These are phyloP conservation scores for Phthorimaea operculella DNA, from an alignment of 1,140 invertebrate genomes.

Conservation along the genomic window DNA sequence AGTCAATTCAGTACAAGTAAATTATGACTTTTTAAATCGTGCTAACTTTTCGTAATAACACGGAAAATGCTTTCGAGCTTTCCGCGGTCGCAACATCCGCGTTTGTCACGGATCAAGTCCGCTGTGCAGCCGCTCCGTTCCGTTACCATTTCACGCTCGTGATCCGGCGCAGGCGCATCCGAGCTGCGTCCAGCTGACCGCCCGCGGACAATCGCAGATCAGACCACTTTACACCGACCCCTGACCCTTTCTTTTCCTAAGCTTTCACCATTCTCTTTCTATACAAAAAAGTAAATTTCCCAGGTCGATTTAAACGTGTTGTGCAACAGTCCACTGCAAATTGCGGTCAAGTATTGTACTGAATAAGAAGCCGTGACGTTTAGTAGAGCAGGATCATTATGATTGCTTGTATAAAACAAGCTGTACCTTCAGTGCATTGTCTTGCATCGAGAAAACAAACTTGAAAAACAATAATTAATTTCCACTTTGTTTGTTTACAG, in stretches of 20 bases:
- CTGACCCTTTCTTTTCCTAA: not conserved
- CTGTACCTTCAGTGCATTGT: constrained; percentile 7
- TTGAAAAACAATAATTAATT: constrained; percentile 13
- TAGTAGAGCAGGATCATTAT: not conserved
- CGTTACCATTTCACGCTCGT: constrained; percentile 16
- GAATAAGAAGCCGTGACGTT: constrained; percentile 23
- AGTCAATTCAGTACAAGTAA: too few species aligned
- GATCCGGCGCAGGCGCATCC: constrained; percentile 14
- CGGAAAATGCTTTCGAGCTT: not conserved
- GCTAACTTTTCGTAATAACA: too few species aligned
- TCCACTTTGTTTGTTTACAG: constrained; percentile 23
- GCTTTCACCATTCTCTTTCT: not conserved
- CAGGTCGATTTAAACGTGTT: not conserved
- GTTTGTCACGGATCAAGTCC: not conserved
- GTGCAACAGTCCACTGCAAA: constrained; percentile 7
- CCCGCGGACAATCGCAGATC: constrained; percentile 13
- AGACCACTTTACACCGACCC: constrained; percentile 2
- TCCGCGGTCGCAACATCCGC: not conserved
- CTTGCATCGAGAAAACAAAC: constrained; percentile 5
- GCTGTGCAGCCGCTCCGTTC: constrained; percentile 14
- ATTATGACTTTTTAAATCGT: too few species aligned
- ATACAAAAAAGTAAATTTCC: not conserved
- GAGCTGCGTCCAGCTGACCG: not conserved
- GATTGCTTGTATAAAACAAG: not conserved
- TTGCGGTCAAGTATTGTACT: constrained; percentile 21